phyloP scores from a whole-genome alignment of 2,797 vertebrate genomes.

The Gallinago nigripennis region DNA sequence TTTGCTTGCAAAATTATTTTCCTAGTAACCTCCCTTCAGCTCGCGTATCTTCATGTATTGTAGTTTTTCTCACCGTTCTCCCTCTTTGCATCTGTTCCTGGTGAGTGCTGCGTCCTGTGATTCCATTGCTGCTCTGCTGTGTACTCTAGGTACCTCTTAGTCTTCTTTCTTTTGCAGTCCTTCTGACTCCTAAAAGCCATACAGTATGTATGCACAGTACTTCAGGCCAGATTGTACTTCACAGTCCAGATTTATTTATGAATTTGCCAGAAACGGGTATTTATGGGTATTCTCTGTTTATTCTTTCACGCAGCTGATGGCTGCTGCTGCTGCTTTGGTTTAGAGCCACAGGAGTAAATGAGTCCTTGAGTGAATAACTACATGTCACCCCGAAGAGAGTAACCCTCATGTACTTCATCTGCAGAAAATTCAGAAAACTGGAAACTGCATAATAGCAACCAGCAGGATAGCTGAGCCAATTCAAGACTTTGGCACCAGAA shows the following conservation, averaged over 20 bases:
- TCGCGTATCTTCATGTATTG: not conserved
- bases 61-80: not conserved
- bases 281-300: conserved; percentile 30
- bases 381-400: not conserved
- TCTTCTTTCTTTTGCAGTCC: not conserved
- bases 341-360: conserved; percentile 29
- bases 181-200: not conserved
- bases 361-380: conserved; percentile 52
- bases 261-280: not conserved
- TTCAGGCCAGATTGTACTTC: not conserved
- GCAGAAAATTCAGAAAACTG: conserved; percentile 36
- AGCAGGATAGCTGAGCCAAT: not conserved
- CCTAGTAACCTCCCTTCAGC: not conserved
- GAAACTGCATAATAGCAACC: conserved; percentile 23
- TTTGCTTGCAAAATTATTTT: not conserved
- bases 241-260: not conserved
- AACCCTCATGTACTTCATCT: conserved; percentile 7
- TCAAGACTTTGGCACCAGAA: not conserved
- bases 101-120: not conserved
- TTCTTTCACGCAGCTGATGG: not conserved
- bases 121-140: not conserved
- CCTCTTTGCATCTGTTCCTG: not conserved
- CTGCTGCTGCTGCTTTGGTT: conserved; percentile 17
- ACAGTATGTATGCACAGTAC: not conserved
- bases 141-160: not conserved